Base-by-base conservation (phyloP, 2,888 invertebrate genomes). In the Brachynemurus nebulosus region DNA sequence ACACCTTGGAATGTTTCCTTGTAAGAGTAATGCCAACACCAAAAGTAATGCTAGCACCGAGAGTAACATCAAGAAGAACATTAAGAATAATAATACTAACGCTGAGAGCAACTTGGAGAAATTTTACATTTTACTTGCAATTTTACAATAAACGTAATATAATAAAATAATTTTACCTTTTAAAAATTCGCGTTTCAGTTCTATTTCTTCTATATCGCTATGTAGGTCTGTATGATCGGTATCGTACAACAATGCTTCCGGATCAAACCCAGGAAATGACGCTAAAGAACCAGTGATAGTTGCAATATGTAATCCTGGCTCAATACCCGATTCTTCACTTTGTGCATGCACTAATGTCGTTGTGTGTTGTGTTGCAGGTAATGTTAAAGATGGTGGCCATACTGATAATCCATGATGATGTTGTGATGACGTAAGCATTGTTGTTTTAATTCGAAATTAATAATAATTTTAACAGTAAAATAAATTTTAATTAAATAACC, bases 161-260 rank as follows among this genome's bases (percentile, higher is more conserved):
- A n/a, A n/a, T n/a, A n/a, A 7, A 21, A 20, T 17, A 11, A 18
- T 19, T 6, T 7, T 33, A 67, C 86, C 86, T 62, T 83, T 78
- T 55, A 88, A 70, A 57, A 88, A 68, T 63, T 82, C 81, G 55
- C 82, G 68, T 47, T 80, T 71, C 53, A 83, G 70, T 59, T 86
- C 84, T 25, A 79, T 77, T 61, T 86, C 86, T 62, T 86, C 86
- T 51, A 76, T 66, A 58, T 86, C 86, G 41, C 85, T 86, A 48
- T 77, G 82, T 42, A 85, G 71, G 61, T 85, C 85, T 16, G 85
- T 85, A 56, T 84, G 83, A 60, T 85, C 85, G 42, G 84, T 84
- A 57, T 84, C 80, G 59, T 84, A 83, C n/a, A n/a, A n/a, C 40
- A 73, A 63, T 27, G 76, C 76, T 56, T 79, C 80, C 40, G 52